Conservation (phyloP, 1,140 invertebrate genomes). For the Drosophila tropicalis region DNA sequence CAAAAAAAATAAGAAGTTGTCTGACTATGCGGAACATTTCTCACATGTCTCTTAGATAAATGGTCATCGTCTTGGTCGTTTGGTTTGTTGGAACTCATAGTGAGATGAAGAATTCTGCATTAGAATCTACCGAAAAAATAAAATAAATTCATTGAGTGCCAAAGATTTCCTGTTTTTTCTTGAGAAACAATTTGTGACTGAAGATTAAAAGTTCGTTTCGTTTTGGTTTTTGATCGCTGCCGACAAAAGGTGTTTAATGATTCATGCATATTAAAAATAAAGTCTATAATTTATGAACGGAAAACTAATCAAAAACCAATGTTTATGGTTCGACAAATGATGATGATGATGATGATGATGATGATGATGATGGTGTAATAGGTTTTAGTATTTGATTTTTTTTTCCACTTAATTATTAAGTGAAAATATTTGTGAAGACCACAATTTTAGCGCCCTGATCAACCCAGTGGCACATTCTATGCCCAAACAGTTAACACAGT, state of each 20-base stretch:
- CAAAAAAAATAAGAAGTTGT: conserved; percentile 64
- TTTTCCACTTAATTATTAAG: neutral
- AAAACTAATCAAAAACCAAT: conserved; percentile 1
- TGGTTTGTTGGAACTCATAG: neutral
- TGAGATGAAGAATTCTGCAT: conserved; percentile 45
- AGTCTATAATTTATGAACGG: conserved; percentile 63
- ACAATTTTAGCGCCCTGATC: conserved; percentile 17
- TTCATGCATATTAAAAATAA: conserved; percentile 67
- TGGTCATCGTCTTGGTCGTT: neutral
- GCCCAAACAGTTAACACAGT: conserved; percentile 52
- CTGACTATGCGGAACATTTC: conserved; percentile 77
- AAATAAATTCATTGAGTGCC: conserved; percentile 53
- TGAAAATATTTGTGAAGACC: neutral
- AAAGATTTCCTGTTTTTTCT: conserved; percentile 76
- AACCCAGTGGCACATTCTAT: conserved; percentile 17
- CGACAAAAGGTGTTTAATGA: conserved; percentile 34
- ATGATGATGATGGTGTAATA: neutral
- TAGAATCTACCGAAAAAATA: conserved; percentile 68
- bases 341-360: neutral
- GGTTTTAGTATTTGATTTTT: neutral
- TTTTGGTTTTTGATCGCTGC: conserved; percentile 54
- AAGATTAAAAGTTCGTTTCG: conserved; percentile 24
- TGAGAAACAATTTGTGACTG: conserved; percentile 68
- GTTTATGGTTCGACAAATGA: neutral
- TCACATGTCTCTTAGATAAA: conserved; percentile 61